Evolutionary conservation across 2,797 vertebrate species (phyloP), one percentile per base, ranked within the genome.

Genomic region (Aerospiza tachiro): DNA sequence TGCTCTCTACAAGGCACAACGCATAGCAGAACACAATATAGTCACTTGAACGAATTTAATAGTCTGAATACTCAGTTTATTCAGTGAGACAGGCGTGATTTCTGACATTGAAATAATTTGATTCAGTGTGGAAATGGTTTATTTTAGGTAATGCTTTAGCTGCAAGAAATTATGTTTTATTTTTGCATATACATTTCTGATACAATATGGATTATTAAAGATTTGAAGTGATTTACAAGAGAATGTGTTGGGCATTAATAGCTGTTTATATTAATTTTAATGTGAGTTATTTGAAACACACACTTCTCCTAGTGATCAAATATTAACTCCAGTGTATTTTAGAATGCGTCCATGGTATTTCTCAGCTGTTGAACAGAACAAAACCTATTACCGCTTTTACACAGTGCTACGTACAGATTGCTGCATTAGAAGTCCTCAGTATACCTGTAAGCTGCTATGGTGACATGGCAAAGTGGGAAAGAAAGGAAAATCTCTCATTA

Each of bases 1-100:
- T 38, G 44, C 62, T 89, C 38, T 86, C 95, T 67, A 52, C 80
- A 68, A 97, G 95, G 93, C 75, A 85, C 62, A 77, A 26, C 44
- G 18, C 70, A 40, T 71, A 75, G 62, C 49, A 52, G 72, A 89
- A 96, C 74, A 92, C 86, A 80, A 55, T 31, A 42, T 25, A 73
- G 77, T 83, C 15, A 5, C 63, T 77, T 77, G 62, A 80, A 80
- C 71, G 77, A 72, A 56, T 90, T 94, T 90, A 88, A 83, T 55
- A 68, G 73, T 62, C 36, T 75, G 80, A 92, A 70, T 79, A 55
- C 55, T 71, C 44, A 0, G 72, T 68, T 94, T 82, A 78, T 86
- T 47, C 58, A 12, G 7, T 65, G 72, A 89, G 72, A 68, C 65
- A 88, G 72, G 82, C 86, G 45, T 65, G 91, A 65, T 86, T 92